These are phyloP conservation scores for Sarotherodon lohbergeri DNA, from an alignment of 2,113 vertebrate genomes.

Conservation along the genomic window DNA sequence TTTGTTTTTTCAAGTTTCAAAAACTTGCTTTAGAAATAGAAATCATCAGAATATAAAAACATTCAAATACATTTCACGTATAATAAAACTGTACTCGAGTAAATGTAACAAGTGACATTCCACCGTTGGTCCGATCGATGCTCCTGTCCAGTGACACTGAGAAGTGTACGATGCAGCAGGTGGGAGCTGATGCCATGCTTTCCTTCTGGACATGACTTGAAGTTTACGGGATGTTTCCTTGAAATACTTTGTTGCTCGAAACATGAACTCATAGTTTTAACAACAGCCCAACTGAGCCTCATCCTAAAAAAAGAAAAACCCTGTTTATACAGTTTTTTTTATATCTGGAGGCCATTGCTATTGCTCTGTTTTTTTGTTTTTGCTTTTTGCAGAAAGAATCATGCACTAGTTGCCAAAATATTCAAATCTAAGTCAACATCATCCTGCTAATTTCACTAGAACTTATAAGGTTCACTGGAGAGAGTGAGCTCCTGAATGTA, in stretches of 20 bases:
- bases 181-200: not conserved
- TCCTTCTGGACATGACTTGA: not conserved
- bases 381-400: not conserved
- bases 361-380: not conserved
- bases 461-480: fast-evolving
- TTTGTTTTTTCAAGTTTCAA: not conserved
- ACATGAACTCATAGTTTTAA: not conserved
- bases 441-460: not conserved
- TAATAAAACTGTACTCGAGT: not conserved
- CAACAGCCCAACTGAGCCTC: not conserved
- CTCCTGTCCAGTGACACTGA: fast-evolving
- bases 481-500: not conserved
- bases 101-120: not conserved
- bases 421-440: not conserved
- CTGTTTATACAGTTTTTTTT: not conserved
- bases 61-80: fast-evolving
- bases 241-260: not conserved
- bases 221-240: not conserved
- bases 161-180: not conserved
- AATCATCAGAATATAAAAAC: not conserved
- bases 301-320: not conserved
- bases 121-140: not conserved
- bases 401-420: not conserved
- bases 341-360: fast-evolving
- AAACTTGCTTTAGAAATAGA: not conserved